Base-by-base conservation (phyloP, 2,797 vertebrate species). In the Nannoperca obscura region DNA sequence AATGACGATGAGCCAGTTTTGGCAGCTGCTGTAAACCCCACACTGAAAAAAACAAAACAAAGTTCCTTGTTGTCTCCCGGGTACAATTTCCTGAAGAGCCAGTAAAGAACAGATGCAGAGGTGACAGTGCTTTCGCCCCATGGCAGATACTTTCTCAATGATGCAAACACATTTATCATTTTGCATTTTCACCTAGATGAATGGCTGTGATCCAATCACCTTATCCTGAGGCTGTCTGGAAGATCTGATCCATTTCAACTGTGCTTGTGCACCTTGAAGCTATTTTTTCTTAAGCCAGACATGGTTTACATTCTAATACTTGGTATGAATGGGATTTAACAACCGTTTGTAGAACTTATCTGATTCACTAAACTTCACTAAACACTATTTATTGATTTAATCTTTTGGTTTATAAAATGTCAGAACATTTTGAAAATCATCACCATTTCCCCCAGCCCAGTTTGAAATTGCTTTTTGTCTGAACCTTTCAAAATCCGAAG, bases 61-160 rank as follows among this genome's bases (percentile, higher is more conserved):
- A 20, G 9, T 12, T 32, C 71, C 42, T 60, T 49, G 42, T 62
- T 70, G 38, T 65, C 73, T 76, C 55, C 15, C n/a, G 63, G 59
- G 14, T 54, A 40, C 1, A 0, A 24, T 61, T 42, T 70, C 57
- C 47, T 55, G 14, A 36, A 6, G 19, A 80, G 57, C 50, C 1
- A 3, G 38, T 63, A 38, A 47, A 60, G 20, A 60, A 40, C 53
- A 54, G 2, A 63, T 2, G 0, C 1, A 69, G 5, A 34, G n/a
- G 17, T 40, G 24, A 15, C 50, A 22, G 54, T 22, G 12, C n/a
- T 59, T 86, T 54, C 2, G 13, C 44, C 72, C 63, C 54, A 32
- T 20, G 4, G 71, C 59, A 67, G 54, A 83, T 72, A 59, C 44
- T 53, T 68, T 62, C 32, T 63, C 15, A 13, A 1, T 75, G 24